Evolutionary conservation across 1,140 invertebrate species (phyloP).

Genomic region (Globodera rostochiensis): DNA sequence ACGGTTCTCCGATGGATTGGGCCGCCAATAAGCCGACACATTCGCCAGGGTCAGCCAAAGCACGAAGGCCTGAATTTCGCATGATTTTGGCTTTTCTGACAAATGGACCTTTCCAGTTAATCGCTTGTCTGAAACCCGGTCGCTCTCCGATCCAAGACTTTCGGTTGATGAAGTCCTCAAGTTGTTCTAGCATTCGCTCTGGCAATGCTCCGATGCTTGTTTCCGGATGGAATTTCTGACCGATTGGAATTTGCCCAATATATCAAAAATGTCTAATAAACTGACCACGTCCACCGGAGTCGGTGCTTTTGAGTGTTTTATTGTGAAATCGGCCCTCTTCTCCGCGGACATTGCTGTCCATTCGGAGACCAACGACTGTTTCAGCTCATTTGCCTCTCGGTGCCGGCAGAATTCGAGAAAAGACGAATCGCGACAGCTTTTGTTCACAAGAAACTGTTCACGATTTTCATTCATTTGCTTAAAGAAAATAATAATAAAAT

Average conservation of each 20-base stretch:
- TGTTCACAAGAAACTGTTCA: not conserved
- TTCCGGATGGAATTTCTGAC: slow-evolving; percentile 33
- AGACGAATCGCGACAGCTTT: not conserved
- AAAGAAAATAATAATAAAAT: not conserved
- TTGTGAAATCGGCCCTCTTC: slow-evolving; percentile 2
- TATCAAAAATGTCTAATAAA: not conserved
- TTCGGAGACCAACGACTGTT: slow-evolving; percentile 28
- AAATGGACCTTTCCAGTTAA: slow-evolving; percentile 61
- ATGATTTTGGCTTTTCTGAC: slow-evolving; percentile 10
- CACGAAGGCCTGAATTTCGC: slow-evolving; percentile 71
- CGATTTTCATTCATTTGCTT: not conserved
- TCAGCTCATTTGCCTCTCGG: slow-evolving; percentile 3
- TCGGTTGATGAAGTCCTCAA: slow-evolving; percentile 40
- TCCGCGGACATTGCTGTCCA: slow-evolving; percentile 26
- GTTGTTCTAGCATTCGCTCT: slow-evolving; percentile 54
- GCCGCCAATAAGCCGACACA: slow-evolving; percentile 92
- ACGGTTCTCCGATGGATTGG: slow-evolving; percentile 93
- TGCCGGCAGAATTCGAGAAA: slow-evolving; percentile 32
- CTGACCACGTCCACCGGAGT: slow-evolving; percentile 26
- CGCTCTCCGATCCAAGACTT: not conserved
- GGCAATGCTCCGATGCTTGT: slow-evolving; percentile 60
- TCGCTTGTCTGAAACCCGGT: slow-evolving; percentile 32
- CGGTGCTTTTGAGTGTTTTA: slow-evolving; percentile 21
- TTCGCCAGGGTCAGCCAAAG: slow-evolving; percentile 85
- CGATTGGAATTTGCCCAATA: not conserved